Evolutionary conservation across 2,888 invertebrate genomes (phyloP).

Genomic region (Camponotus fellah): DNA sequence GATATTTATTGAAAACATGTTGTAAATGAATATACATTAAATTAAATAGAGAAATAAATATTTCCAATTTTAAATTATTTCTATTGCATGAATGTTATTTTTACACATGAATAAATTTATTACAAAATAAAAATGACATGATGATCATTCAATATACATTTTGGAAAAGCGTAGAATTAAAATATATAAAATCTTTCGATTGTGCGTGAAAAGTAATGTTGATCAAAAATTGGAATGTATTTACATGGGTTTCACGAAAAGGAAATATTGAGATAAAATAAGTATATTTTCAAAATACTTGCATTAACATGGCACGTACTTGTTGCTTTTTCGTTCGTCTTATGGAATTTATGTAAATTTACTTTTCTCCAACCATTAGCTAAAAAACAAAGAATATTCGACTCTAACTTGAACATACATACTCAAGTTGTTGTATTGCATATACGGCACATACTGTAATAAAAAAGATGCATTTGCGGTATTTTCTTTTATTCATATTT

Average conservation of each 20-base stretch:
- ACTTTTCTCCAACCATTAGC: not conserved
- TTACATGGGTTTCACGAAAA: not conserved
- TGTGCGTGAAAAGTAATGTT: not conserved
- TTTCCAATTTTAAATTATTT: conserved; percentile 7
- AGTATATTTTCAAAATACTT: not conserved
- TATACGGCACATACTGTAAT: not conserved
- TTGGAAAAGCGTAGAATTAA: not conserved
- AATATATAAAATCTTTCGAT: not conserved
- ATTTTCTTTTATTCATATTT: not conserved
- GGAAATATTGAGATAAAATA: not conserved
- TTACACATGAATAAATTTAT: not conserved
- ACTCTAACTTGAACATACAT: not conserved
- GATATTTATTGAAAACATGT: not conserved
- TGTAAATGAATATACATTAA: not conserved
- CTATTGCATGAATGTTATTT: not conserved
- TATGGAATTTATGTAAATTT: conserved; percentile 15
- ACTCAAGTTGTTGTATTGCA: not conserved
- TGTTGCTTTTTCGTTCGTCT: not conserved
- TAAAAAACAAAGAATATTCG: not conserved
- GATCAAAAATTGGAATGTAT: not conserved
- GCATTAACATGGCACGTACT: not conserved
- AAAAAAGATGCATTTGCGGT: not conserved
- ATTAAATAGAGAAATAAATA: not conserved
- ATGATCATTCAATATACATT: not conserved
- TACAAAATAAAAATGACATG: not conserved